Conservation (phyloP, 2,888 invertebrate genomes). For the Coleophora deauratella region DNA sequence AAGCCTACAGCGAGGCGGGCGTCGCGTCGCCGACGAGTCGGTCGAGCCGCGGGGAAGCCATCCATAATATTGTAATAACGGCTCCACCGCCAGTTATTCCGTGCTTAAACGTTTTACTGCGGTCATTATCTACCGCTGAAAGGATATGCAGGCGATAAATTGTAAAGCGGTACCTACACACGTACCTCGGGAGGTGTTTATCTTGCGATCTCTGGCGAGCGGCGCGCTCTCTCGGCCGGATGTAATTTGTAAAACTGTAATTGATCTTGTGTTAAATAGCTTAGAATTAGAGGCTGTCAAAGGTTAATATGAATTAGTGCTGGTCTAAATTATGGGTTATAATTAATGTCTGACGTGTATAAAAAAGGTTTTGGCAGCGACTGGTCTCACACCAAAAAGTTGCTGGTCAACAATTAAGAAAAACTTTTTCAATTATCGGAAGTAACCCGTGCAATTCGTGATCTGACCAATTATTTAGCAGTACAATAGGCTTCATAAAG, state of each 20-base stretch:
- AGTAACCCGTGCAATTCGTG: neutral
- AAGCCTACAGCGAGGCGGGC: neutral
- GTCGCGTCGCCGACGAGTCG: conserved; percentile 1
- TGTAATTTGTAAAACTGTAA: conserved; percentile 38
- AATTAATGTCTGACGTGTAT: no score
- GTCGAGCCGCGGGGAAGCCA: conserved; percentile 53
- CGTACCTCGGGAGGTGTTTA: conserved; percentile 35
- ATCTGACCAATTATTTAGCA: conserved; percentile 11
- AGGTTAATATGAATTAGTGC: no score
- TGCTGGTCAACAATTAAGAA: no score
- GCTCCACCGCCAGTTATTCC: conserved; percentile 69
- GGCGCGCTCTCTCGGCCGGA: conserved; percentile 35
- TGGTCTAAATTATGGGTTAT: no score
- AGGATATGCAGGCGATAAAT: conserved; percentile 74
- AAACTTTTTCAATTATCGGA: conserved; percentile 22
- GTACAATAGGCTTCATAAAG: conserved; percentile 1
- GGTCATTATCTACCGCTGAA: conserved; percentile 74
- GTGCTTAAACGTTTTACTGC: conserved; percentile 74
- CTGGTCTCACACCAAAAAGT: no score
- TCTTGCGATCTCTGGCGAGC: conserved; percentile 38
- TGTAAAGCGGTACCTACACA: conserved; percentile 52
- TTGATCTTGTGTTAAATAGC: conserved; percentile 25
- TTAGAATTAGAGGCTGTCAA: no score
- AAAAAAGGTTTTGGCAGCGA: no score
- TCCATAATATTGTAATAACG: conserved; percentile 74